Evolutionary conservation across 2,797 vertebrate genomes (phyloP).

Genomic region (Catamblyrhynchus diadema): DNA sequence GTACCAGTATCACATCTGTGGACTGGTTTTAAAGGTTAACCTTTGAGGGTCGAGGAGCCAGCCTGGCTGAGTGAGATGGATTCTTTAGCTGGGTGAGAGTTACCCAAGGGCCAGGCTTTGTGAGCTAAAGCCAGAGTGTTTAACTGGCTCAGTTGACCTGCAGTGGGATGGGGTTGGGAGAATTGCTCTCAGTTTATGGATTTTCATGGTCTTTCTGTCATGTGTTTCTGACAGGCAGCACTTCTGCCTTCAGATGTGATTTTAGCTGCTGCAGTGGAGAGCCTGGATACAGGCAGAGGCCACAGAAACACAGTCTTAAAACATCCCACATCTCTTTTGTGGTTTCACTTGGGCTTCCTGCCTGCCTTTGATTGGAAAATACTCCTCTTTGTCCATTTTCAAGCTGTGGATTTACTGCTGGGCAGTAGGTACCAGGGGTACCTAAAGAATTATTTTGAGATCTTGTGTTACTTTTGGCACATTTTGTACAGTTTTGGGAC

Average conservation of each 20-base stretch:
- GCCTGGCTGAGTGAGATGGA: neutral
- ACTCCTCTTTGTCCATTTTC: neutral
- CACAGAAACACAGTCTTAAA: neutral
- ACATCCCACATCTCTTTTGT: neutral
- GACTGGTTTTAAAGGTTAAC: neutral
- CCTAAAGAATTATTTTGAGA: neutral
- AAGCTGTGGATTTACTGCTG: slow-evolving; percentile 3
- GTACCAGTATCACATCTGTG: neutral
- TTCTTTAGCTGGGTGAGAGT: neutral
- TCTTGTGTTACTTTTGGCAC: neutral
- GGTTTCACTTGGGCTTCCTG: slow-evolving; percentile 27
- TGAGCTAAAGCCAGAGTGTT: neutral
- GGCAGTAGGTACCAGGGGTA: neutral
- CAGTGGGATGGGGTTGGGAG: neutral
- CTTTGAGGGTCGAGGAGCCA: neutral
- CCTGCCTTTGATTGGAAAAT: slow-evolving; percentile 43
- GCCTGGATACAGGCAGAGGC: neutral
- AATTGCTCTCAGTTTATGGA: neutral
- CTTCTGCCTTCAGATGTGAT: neutral
- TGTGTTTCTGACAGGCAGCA: neutral
- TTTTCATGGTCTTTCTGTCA: neutral
- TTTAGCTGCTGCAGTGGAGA: neutral
- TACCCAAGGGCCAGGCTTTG: neutral
- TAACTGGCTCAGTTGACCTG: neutral
- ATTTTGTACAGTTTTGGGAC: neutral